Evolutionary conservation across 2,113 vertebrate genomes (phyloP), one percentile per base, ranked within the genome.

Genomic region (Xyliphius kryptos): DNA sequence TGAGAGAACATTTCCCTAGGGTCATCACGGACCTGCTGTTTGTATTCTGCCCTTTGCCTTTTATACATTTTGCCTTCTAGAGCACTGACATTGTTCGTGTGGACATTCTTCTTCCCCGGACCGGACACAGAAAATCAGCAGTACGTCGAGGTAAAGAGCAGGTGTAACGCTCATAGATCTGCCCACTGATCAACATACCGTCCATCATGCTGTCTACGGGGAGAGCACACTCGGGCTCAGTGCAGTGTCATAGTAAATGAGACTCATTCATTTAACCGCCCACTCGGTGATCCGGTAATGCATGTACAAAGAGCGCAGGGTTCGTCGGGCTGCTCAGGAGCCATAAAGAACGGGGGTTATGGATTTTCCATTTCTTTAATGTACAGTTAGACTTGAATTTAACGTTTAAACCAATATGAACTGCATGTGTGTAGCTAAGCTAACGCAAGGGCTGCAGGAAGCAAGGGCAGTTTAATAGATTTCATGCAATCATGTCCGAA

Each of bases 181-280:
- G 74, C 80, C 77, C 80, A 63, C 52, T 63, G 75, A 76, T 61
- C 74, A 43, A 0, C n/a, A 12, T 49, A 44, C 65, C 48, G 80
- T 85, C 83, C 79, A 80, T 87, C 83, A 80, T 4, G 56, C 58
- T 69, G 37, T 40, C 62, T 56, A 46, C 60, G 74, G 70, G 74
- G 80, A 85, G 79, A 61, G 12, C 50, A 66, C 74, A 63, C 69
- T 76, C 71, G 59, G 78, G 73, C 71, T 71, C 64, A 64, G 77
- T 80, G 77, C 7, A 77, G 74, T 75, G 21, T 1, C 21, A 26
- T 72, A 79, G 66, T 81, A 77, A 81, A 85, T 84, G 69, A 80
- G 83, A 75, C 71, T 67, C 76, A 52, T 72, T 75, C 67, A 40
- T 58, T 13, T 79, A 80, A 79, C 75, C 69, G 83, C 82, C 81